Base-by-base conservation (phyloP, 2,113 vertebrate genomes). In the Xenopus laevis region DNA sequence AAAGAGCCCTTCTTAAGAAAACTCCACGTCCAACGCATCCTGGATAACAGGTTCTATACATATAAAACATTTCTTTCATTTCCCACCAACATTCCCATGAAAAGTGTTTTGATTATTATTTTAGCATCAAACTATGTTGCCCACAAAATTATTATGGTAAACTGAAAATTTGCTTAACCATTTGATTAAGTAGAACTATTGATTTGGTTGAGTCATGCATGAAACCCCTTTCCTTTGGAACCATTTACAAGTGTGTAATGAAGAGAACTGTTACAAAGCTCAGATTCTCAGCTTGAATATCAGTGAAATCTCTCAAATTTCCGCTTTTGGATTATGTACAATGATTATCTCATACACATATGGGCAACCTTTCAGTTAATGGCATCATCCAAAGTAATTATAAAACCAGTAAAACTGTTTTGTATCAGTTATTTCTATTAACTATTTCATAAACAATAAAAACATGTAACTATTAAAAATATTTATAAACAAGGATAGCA, bases 101-200 rank as follows among this genome's bases (percentile, higher is more conserved):
- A 89, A 88, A 79, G 59, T 78, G 83, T 80, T 82, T 90, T 90
- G 87, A 89, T 65, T 65, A 84, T 87, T 85, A 71, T 72, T 74
- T 87, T 79, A 73, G 40, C 79, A 84, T 90, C 87, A 91, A 87
- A 89, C 85, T 82, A 85, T 84, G 80, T 74, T 85, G 86, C 78
- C 86, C 86, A 84, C 86, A 91, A 91, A 86, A 90, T 88, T 89
- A 91, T 89, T 92, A 89, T 87, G 89, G 88, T 91, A 91, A 91
- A 90, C 84, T 87, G 87, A 89, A 89, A 91, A 92, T 92, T 91
- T 91, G 87, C 87, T 84, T 87, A 88, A 89, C 85, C 85, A 91
- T 84, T 91, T 89, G 90, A 87, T 90, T 87, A 79, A 87, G 86
- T 64, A 89, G 90, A 91, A 74, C 88, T 89, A 91, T 89, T 91